Evolutionary conservation across 2,113 vertebrate species (phyloP).

Genomic region (Turnix velox): DNA sequence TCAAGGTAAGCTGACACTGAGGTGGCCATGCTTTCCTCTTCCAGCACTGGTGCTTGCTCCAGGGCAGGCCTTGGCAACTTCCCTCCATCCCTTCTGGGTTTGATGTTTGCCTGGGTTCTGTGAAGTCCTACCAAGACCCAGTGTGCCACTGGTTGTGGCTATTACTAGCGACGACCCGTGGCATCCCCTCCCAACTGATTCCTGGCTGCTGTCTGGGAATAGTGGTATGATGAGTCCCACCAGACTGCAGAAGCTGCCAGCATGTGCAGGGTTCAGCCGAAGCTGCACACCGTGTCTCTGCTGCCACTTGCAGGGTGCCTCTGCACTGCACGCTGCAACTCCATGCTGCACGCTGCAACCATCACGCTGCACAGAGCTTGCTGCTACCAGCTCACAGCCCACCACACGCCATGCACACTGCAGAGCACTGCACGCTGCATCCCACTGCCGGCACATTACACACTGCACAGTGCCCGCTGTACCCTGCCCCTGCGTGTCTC

Average conservation of each 20-base stretch:
- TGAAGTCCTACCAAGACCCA: accelerated
- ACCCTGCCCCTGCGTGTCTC: accelerated
- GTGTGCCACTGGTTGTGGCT: accelerated
- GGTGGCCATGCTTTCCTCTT: accelerated
- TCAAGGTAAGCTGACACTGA: slow-evolving; percentile 79
- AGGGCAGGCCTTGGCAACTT: neutral
- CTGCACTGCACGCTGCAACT: too few species aligned
- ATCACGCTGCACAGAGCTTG: neutral
- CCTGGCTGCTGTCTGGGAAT: neutral
- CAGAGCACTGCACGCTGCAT: accelerated
- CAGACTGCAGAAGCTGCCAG: neutral
- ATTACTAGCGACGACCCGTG: accelerated
- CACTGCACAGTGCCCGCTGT: accelerated
- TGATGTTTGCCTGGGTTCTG: accelerated
- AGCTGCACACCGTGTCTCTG: neutral
- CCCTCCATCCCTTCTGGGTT: neutral
- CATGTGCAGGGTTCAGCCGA: neutral
- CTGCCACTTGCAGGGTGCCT: neutral
- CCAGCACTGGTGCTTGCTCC: neutral
- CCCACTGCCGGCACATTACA: too few species aligned
- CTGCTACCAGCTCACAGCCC: neutral
- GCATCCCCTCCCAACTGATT: neutral
- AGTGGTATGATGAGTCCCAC: accelerated
- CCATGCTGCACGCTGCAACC: neutral
- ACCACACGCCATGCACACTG: neutral